These are phyloP conservation scores for Meganola albula DNA, from an alignment of 2,888 invertebrate genomes.

Conservation along the genomic window DNA sequence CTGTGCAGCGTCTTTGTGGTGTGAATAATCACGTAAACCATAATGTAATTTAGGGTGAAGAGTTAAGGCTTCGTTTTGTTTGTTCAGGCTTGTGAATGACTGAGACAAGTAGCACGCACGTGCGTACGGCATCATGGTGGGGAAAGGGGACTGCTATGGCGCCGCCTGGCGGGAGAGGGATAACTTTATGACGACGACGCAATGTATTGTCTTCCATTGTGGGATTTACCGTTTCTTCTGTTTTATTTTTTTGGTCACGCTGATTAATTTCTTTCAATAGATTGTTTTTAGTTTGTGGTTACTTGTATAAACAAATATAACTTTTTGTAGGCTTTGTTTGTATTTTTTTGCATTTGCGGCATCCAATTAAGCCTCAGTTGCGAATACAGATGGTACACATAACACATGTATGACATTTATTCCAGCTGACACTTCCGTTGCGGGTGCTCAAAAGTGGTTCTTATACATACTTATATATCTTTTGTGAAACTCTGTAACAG, in stretches of 20 bases:
- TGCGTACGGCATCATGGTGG: constrained; percentile 48
- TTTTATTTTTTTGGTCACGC: constrained; percentile 61
- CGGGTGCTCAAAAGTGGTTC: constrained; percentile 43
- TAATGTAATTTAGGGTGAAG: constrained; percentile 42
- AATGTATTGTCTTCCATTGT: constrained; percentile 71
- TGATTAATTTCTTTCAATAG: constrained; percentile 64
- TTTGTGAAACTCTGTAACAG: too few species aligned
- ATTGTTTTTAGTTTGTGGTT: constrained; percentile 43
- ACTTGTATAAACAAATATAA: constrained; percentile 42
- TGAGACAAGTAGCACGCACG: constrained; percentile 65
- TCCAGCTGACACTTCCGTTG: constrained; percentile 48
- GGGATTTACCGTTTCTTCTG: constrained; percentile 68
- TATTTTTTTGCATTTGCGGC: constrained; percentile 32
- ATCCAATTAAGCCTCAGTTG: constrained; percentile 23
- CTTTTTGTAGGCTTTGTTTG: constrained; percentile 35
- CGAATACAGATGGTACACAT: constrained; percentile 35
- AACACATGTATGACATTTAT: constrained; percentile 48
- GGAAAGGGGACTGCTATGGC: constrained; percentile 45
- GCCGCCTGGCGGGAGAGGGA: constrained; percentile 71
- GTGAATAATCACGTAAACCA: constrained; percentile 19
- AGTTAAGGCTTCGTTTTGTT: constrained; percentile 47
- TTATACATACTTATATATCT: constrained; percentile 34
- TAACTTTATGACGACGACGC: constrained; percentile 67
- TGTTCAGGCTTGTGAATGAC: constrained; percentile 37
- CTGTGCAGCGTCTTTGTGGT: constrained; percentile 41